Evolutionary conservation across 2,888 invertebrate species (phyloP).

Genomic region (Spialia ferax): DNA sequence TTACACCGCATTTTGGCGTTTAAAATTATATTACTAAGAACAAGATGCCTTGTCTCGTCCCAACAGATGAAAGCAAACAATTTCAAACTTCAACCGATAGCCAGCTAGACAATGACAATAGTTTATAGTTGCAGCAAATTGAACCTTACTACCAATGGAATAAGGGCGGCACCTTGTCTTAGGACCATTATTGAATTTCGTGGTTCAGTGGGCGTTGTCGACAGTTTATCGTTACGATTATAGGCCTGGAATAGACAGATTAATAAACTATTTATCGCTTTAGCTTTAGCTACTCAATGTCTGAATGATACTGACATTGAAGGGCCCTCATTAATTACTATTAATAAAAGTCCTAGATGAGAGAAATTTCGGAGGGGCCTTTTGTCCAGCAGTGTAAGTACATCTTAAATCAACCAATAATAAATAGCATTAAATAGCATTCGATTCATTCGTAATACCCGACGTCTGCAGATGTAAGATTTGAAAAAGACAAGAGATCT

Average conservation of each 20-base stretch:
- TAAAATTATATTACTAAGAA: constrained; percentile 10
- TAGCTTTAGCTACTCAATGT: background rate
- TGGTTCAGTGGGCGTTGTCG: background rate
- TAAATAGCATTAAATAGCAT: too few species aligned
- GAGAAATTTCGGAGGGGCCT: too few species aligned
- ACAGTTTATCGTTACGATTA: constrained; percentile 9
- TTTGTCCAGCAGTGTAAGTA: too few species aligned
- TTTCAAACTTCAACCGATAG: constrained; percentile 23
- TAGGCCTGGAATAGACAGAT: constrained; percentile 8
- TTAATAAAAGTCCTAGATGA: too few species aligned
- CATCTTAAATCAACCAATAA: too few species aligned
- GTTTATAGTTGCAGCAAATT: constrained; percentile 9
- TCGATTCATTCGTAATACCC: too few species aligned
- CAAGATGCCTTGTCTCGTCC: background rate
- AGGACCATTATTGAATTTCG: constrained; percentile 1
- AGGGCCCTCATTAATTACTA: too few species aligned
- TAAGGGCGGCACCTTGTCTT: background rate
- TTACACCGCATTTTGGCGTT: background rate
- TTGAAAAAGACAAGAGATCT: too few species aligned
- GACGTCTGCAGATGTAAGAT: too few species aligned
- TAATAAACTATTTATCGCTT: constrained; percentile 5
- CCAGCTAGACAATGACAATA: constrained; percentile 13
- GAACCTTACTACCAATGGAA: background rate
- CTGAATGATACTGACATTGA: too few species aligned
- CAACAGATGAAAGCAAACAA: constrained; percentile 24